Conservation (phyloP, 2,888 invertebrate genomes). For the Cephus spinipes region DNA sequence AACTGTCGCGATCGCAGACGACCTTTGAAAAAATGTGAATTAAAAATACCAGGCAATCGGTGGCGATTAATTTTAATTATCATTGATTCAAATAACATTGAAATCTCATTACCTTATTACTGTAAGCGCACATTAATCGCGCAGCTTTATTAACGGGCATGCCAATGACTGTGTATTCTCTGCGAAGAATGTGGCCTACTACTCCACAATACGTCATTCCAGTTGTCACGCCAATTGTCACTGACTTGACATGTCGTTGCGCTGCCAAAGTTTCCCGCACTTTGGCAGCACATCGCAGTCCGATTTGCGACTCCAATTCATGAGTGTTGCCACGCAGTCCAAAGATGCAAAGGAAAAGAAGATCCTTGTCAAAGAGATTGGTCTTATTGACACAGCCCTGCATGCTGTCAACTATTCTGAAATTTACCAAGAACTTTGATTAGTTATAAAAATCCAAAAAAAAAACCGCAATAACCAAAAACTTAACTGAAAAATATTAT, state of each 20-base stretch:
- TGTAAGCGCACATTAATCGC: constrained; percentile 74
- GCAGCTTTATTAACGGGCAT: constrained; percentile 81
- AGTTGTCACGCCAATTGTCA: constrained; percentile 77
- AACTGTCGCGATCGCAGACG: constrained; percentile 75
- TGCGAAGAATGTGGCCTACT: constrained; percentile 76
- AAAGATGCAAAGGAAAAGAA: constrained; percentile 79
- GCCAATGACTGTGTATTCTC: constrained; percentile 82
- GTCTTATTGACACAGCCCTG: constrained; percentile 77
- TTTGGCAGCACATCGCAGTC: constrained; percentile 73
- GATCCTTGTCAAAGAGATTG: constrained; percentile 78
- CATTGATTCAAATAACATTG: too few relatives aligned
- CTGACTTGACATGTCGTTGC: constrained; percentile 67
- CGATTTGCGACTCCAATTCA: constrained; percentile 76
- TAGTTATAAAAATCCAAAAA: background rate
- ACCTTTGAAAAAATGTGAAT: constrained; percentile 43
- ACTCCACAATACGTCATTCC: constrained; percentile 81
- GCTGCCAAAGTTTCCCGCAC: constrained; percentile 68
- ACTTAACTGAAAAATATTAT: constrained; percentile 63
- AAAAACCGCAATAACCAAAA: background rate
- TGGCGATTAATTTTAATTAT: background rate
- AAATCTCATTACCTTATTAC: constrained; percentile 68
- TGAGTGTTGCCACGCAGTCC: constrained; percentile 80
- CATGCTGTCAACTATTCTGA: constrained; percentile 67
- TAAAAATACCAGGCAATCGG: too few relatives aligned
- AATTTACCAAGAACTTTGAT: constrained; percentile 14